Percentiles rank a stretch among this genome's conserved stretches.
Evolutionary conservation across 2,888 invertebrate species (phyloP).

Genomic region (Pristionchus maxplancki): DNA sequence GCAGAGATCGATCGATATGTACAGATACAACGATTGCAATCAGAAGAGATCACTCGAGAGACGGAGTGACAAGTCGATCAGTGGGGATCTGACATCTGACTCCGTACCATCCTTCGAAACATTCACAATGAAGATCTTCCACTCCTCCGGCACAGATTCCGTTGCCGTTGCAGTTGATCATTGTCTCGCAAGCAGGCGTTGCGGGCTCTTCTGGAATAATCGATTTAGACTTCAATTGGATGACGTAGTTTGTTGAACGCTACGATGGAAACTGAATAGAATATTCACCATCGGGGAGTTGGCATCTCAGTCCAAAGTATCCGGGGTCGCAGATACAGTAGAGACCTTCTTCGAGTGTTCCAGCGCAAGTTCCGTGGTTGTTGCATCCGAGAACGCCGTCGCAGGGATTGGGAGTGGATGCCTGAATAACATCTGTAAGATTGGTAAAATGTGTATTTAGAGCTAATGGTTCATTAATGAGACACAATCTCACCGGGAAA

Average conservation of each 20-base stretch:
- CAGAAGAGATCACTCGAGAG: too few species aligned
- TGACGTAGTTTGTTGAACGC: too few species aligned
- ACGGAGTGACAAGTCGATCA: neutral
- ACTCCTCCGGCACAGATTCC: neutral
- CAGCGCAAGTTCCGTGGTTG: neutral
- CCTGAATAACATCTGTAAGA: neutral
- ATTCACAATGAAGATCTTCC: constrained; percentile 4
- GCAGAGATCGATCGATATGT: too few species aligned
- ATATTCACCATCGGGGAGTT: constrained; percentile 4
- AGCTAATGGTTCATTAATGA: neutral
- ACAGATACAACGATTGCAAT: too few species aligned
- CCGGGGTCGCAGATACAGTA: neutral
- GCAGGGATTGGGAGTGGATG: neutral
- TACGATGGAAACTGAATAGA: neutral
- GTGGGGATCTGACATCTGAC: neutral
- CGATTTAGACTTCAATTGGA: too few species aligned
- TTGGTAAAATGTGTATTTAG: too few species aligned
- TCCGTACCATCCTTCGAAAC: neutral
- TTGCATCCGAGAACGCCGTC: neutral
- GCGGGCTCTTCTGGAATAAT: neutral
- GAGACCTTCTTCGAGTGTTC: neutral
- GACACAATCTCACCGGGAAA: neutral
- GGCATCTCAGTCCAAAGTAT: constrained; percentile 4
- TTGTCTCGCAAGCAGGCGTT: neutral
- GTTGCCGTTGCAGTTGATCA: neutral